Base-by-base conservation (phyloP, 1,140 invertebrate species). In the Pachyrhynchus sulphureomaculatus region DNA sequence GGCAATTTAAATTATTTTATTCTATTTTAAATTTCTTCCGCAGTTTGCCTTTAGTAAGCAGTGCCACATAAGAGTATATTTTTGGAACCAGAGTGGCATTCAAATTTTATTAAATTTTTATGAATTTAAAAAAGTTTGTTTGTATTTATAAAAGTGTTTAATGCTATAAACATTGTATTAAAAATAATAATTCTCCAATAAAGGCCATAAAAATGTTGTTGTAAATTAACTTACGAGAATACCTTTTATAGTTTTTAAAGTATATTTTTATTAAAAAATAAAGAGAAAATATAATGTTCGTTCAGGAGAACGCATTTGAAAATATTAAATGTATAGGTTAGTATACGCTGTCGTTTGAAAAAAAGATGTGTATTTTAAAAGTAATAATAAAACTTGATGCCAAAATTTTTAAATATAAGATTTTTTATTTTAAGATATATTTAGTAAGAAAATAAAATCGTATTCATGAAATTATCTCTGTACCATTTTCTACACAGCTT, bases 231-330 rank as follows among this genome's bases (percentile, higher is more conserved):
- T 62, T 56, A 64, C 49, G 45, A 64, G 62, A 47, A 63, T 53
- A 62, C 49, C 63, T 64, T 65, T 67, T 65, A 49, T 61, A 65
- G 62, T 64, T 65, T 69, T 65, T 49, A 70, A 71, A 70, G 55
- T 71, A 73, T 73, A 70, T 73, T 73, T 71, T 72, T 72, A 63
- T 69, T 68, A 70, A 66, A 65, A 64, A 67, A 69, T 59, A 47
- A 63, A 63, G 58, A 71, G 65, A 70, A 61, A 64, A 64, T 54
- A 66, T 62, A 65, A 66, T 65, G 66, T 72, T 71, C 63, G 24
- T 32, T 32, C 10, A 12, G 64, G 64, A 61, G 62, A 49, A 66
- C 49, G 66, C 63, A 65, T 69, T 67, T 59, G 62, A 66, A 67
- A 66, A 49, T 67, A 64, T 66, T 72, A 66, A 66, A 68, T 71